Conservation (phyloP, 2,888 invertebrate genomes). For the Girardia tigrina region DNA sequence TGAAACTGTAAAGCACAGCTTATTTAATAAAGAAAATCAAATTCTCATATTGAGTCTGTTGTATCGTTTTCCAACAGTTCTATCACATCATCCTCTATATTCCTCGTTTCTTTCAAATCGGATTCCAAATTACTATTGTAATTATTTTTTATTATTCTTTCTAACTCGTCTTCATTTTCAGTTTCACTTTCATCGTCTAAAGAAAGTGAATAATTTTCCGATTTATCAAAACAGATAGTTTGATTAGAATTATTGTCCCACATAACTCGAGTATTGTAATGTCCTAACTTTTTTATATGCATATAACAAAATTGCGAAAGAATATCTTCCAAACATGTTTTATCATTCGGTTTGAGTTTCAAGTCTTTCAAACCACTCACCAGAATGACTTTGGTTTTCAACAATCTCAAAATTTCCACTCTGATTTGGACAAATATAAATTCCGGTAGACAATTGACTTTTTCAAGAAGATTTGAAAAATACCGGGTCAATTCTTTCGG, state of each 20-base stretch:
- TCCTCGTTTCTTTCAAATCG: neutral
- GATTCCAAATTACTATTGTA: neutral
- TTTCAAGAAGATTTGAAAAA: neutral
- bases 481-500: neutral
- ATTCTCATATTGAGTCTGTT: no score
- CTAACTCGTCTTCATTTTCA: neutral
- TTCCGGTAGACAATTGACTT: constrained; percentile 4
- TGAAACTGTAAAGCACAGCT: no score
- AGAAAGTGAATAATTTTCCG: neutral
- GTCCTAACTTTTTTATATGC: neutral
- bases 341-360: neutral
- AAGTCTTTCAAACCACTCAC: neutral
- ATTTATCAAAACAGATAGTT: neutral
- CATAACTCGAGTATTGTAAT: neutral
- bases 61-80: neutral
- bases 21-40: no score
- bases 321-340: neutral
- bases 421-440: neutral
- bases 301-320: neutral
- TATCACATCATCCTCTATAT: neutral
- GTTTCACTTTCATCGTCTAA: neutral
- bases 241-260: neutral
- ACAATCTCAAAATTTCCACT: neutral
- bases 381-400: neutral
- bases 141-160: neutral